A percentile compares a stretch with the other conserved stretches of the same genome.
Evolutionary conservation across 2,888 invertebrate genomes (phyloP).

Genomic region (Villa cingulata): DNA sequence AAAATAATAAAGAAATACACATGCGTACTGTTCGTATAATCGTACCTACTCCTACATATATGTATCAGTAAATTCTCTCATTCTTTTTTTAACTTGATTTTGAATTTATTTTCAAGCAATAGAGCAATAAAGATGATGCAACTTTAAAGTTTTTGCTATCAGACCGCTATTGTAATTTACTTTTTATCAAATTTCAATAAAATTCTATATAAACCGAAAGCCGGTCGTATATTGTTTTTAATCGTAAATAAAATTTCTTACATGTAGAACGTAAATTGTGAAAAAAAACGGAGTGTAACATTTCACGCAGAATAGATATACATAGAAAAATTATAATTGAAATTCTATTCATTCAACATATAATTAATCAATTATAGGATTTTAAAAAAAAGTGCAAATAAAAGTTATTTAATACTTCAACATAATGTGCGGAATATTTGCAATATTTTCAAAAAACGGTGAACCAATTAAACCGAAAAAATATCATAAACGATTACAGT

Average conservation of each 20-base stretch:
- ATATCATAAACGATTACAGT: conserved; percentile 20
- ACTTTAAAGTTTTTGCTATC: neutral
- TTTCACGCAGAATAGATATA: no score
- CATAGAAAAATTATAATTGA: no score
- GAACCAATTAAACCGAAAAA: conserved; percentile 20
- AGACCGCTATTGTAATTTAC: neutral
- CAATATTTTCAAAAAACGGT: conserved; percentile 29
- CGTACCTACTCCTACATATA: no score
- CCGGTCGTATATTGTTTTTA: neutral
- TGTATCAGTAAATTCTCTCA: no score
- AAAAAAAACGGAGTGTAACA: no score
- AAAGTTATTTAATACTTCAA: neutral
- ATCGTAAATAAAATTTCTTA: neutral
- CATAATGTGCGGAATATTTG: conserved; percentile 35
- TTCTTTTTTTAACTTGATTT: no score
- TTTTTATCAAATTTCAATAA: neutral
- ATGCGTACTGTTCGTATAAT: no score
- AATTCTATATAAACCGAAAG: no score
- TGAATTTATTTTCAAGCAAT: no score
- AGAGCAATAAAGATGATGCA: neutral
- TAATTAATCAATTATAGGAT: no score
- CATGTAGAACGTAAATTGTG: neutral
- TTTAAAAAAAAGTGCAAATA: neutral
- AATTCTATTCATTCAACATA: no score
- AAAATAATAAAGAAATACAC: no score